Evolutionary conservation across 2,113 vertebrate species (phyloP).

Genomic region (Actinemys pallida): DNA sequence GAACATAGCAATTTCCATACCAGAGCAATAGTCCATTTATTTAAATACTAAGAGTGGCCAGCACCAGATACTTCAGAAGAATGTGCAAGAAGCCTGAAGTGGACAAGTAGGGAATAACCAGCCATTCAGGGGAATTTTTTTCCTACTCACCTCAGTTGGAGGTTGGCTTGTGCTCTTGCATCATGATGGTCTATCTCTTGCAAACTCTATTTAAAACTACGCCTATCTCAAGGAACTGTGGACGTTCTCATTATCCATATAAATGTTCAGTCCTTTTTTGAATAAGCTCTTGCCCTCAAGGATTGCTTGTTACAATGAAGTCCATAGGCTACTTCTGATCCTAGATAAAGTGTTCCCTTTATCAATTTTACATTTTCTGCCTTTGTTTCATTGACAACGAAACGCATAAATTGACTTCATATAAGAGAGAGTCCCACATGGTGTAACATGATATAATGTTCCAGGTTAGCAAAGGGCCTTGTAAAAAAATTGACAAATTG

Average conservation of each 20-base stretch:
- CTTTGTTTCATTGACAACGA: not conserved
- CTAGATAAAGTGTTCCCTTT: not conserved
- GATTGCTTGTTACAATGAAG: not conserved
- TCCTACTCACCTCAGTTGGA: not conserved
- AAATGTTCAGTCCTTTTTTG: not conserved
- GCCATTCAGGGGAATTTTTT: not conserved
- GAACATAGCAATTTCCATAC: not conserved
- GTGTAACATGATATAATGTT: not conserved
- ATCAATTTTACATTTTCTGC: not conserved
- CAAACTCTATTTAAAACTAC: not conserved
- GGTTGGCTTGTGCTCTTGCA: not conserved
- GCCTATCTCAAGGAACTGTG: not conserved
- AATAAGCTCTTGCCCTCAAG: not conserved
- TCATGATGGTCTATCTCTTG: fast-evolving
- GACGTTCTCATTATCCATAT: not conserved
- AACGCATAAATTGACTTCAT: not conserved
- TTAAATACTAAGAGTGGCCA: not conserved
- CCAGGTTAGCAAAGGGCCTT: not conserved
- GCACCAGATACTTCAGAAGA: not conserved
- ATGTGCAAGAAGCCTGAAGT: not conserved
- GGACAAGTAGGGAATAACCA: not conserved
- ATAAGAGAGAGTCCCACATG: not conserved
- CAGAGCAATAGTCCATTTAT: not conserved
- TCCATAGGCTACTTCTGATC: not conserved
- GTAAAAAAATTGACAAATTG: not conserved